Percentiles rank a stretch among this genome's conserved stretches.
Conservation (phyloP, 1,140 invertebrate genomes). For the Pentalonia nigronervosa region DNA sequence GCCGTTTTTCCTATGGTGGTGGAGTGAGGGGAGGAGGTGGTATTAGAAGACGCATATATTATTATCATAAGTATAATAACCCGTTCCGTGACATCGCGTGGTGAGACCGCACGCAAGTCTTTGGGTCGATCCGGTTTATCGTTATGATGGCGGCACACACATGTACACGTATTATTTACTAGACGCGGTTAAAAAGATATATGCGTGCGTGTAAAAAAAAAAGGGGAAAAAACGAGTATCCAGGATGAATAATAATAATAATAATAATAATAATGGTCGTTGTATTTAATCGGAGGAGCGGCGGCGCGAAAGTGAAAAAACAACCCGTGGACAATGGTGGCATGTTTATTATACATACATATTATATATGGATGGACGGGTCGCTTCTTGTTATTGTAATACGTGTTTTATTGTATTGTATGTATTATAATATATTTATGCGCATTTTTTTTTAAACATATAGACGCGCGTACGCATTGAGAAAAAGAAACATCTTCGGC, state of each 20-base stretch:
- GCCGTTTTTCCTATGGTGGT: neutral
- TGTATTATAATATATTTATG: neutral
- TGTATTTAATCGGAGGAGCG: neutral
- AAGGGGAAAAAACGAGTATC: slow-evolving; percentile 42
- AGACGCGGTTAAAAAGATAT: slow-evolving; percentile 7
- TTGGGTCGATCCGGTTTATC: slow-evolving; percentile 50
- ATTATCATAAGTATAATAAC: slow-evolving; percentile 32
- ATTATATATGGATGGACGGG: neutral
- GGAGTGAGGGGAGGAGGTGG: neutral
- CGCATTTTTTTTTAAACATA: slow-evolving; percentile 2
- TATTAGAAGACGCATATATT: neutral
- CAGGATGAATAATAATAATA: slow-evolving; percentile 34
- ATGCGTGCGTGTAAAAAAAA: neutral
- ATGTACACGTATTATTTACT: neutral
- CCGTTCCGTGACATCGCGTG: slow-evolving; percentile 18
- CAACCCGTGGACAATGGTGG: slow-evolving; percentile 43
- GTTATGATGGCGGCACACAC: slow-evolving; percentile 41
- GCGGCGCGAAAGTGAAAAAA: neutral
- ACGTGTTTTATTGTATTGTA: neutral
- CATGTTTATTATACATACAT: slow-evolving; percentile 43
- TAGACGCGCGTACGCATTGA: neutral
- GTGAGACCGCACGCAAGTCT: slow-evolving; percentile 40
- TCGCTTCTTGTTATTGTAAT: slow-evolving; percentile 16
- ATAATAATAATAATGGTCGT: slow-evolving; percentile 39
- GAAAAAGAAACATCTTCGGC: neutral